Base-by-base conservation (phyloP, 2,113 vertebrate species). In the Epinephelus fuscoguttatus region DNA sequence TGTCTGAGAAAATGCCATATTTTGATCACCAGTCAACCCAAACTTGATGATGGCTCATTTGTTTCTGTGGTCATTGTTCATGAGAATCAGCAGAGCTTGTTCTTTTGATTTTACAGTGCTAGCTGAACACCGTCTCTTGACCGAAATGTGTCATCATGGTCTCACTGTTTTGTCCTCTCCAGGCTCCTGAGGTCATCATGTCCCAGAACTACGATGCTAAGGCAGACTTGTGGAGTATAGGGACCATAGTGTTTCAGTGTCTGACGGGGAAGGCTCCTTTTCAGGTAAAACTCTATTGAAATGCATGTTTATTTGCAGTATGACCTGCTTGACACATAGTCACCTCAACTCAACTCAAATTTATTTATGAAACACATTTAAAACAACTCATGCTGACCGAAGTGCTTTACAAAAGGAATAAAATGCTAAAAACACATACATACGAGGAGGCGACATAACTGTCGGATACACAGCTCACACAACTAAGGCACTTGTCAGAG, bases 151-250 rank as follows among this genome's bases (percentile, higher is more conserved):
- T 78, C 6, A 1, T 5, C 6, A 1, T 5, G 10, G 30, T 57
- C 37, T 18, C 25, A 13, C 4, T 49, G 0, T 40, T 56, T 49
- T 59, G 42, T 30, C 21, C 10, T 69, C n/a, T 2, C 61, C 85
- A 99, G 98, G 98, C 98, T 69, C 98, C 98, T 3, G 98, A 99
- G 90, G 98, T 99, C 70, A 99, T 99, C 83, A 99, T 99, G 98
- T 99, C 98, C 42, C 98, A 99, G 84, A 97, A 95, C 91, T 99
- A 99, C 0, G 98, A 99, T 62, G 98, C 98, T 89, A 99, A 99
- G 95, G 98, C 98, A 1, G 98, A 99, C 80, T 93, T 99, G 89
- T 99, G 98, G 98, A 99, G 98, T 86, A 98, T 99, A 60, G 98
- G 98, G 90, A 99, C 98, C 79, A 99, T 99, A 5, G 96, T 99